Evolutionary conservation across 2,888 invertebrate genomes (phyloP).

Genomic region (Drosophila acutilabella): DNA sequence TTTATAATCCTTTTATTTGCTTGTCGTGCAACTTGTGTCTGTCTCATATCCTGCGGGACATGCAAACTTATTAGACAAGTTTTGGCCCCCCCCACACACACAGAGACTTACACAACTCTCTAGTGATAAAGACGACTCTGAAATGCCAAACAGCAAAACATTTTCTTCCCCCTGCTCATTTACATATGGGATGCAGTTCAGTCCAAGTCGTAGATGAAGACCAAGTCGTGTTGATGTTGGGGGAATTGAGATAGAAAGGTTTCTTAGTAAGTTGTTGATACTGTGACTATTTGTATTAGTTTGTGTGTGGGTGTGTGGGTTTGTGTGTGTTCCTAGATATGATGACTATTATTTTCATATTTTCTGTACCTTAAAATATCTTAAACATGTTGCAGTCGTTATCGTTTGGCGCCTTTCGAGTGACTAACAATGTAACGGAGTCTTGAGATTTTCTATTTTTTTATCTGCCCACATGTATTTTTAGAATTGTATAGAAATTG

Average conservation of each 20-base stretch:
- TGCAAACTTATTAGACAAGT: constrained; percentile 78
- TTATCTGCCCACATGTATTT: constrained; percentile 15
- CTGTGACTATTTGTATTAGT: neutral
- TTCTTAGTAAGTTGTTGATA: constrained; percentile 20
- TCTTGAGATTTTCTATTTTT: neutral
- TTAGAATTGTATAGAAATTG: neutral
- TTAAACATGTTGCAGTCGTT: constrained; percentile 4
- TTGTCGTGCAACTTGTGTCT: constrained; percentile 58
- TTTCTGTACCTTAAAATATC: constrained; percentile 9
- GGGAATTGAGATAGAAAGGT: constrained; percentile 26
- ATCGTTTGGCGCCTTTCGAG: neutral
- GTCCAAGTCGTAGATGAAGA: too few relatives aligned
- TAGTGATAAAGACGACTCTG: constrained; percentile 63
- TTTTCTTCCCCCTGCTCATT: constrained; percentile 56
- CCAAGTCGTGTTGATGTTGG: neutral
- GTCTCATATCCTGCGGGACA: constrained; percentile 77
- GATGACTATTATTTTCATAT: constrained; percentile 1
- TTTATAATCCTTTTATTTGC: constrained; percentile 72
- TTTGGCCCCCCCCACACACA: constrained; percentile 35
- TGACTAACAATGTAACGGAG: neutral
- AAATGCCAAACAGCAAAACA: constrained; percentile 59
- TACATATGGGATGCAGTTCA: constrained; percentile 52
- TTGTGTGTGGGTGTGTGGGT: neutral
- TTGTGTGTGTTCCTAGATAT: constrained; percentile 3
- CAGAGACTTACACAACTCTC: constrained; percentile 36